Base-by-base conservation (phyloP, 2,888 invertebrate genomes). In the Spicauda simplicius region DNA sequence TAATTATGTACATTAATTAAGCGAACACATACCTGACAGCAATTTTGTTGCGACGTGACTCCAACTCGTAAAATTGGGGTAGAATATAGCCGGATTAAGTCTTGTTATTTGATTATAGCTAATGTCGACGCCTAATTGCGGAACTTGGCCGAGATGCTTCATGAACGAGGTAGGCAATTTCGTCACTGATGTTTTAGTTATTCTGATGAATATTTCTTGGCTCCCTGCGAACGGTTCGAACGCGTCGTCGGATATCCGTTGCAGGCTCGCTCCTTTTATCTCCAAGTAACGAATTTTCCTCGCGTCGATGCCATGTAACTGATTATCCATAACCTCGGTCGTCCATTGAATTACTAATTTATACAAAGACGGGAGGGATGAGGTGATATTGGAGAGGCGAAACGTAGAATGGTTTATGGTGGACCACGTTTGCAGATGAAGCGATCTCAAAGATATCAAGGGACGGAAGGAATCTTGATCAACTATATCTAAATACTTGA, bases 41-140 rank as follows among this genome's bases (percentile, higher is more conserved):
- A 97, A 94, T 81, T 97, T 96, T 6, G 98, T 97, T 14, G 97
- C 97, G 73, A 97, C 96, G 74, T 96, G 96, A 86, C 97, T 97
- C 97, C 97, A 97, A 76, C 96, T 95, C 25, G 97, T 96, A 74
- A 96, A 95, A 86, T 98, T 97, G 33, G 97, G 97, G 86, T 98
- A 98, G 84, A 98, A 96, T 71, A 97, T 96, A 71, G 97, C 97
- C 63, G 97, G 96, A 82, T 96, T 96, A 72, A 98, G 93, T 69
- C 96, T 95, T 45, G 95, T 95, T 80, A 98, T 94, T 88, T 95
- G 95, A 90, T 98, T 98, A 82, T 96, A 95, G 71, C 97, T 95
- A 73, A 98, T 93, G 88, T 98, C 97, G 70, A 98, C 94, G 52
- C 96, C 96, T 68, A 98, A 94, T 84, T 97, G 97, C 10, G 97